These are phyloP conservation scores for Chamaea fasciata DNA, from an alignment of 2,113 vertebrate species.

Conservation along the genomic window DNA sequence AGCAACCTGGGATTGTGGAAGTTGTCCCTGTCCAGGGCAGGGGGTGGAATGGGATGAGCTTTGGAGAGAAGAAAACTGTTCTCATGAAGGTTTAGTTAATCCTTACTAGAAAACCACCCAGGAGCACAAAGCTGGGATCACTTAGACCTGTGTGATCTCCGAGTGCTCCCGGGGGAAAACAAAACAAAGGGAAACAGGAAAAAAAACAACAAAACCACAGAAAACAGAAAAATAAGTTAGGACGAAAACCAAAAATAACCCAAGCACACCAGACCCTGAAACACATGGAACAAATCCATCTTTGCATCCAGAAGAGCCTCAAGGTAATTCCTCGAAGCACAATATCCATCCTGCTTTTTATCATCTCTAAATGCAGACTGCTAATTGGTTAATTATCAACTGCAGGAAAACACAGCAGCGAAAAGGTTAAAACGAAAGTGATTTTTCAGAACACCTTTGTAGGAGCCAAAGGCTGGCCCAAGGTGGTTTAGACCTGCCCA, in stretches of 20 bases:
- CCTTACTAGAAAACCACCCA: not conserved
- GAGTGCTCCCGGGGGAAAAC: not conserved
- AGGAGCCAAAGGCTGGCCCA: not conserved
- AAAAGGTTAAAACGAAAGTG: not conserved
- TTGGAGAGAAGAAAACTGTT: not conserved
- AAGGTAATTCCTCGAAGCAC: not conserved
- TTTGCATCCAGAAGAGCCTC: not conserved
- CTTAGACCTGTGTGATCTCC: not conserved
- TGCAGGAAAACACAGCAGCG: not conserved
- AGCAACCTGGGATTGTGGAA: not conserved
- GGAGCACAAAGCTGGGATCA: not conserved
- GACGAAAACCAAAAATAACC: not conserved
- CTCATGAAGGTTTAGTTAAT: not conserved
- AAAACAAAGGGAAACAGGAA: not conserved
- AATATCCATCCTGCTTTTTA: not conserved
- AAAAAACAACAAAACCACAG: accelerated
- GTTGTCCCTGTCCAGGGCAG: not conserved
- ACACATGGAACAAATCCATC: not conserved
- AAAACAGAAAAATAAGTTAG: not conserved
- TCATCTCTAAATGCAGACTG: not conserved
- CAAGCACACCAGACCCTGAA: not conserved
- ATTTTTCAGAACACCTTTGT: not conserved
- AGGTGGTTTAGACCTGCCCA: not conserved
- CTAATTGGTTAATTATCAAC: not conserved
- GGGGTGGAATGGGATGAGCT: not conserved